Base-by-base conservation (phyloP, 2,113 vertebrate species). In the Tapirus terrestris region DNA sequence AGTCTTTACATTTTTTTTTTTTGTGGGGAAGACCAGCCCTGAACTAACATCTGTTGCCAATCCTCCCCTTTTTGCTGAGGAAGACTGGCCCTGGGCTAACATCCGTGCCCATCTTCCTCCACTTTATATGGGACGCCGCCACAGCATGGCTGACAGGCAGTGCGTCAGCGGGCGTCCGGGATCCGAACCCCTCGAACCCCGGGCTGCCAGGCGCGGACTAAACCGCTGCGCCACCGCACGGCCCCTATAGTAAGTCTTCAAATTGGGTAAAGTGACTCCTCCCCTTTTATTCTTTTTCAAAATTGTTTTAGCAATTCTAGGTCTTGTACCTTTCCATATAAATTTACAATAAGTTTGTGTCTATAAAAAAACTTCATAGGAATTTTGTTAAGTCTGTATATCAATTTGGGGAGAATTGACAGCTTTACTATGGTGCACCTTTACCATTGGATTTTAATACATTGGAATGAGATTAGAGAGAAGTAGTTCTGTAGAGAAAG, bases 381-480 rank as follows among this genome's bases (percentile, higher is more conserved):
- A 83, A 91, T 96, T 84, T 91, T 20, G 84, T 70, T 80, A 88
- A 75, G 67, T 85, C 33, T 53, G 1, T 89, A 90, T 70, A 51
- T 83, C 8, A 90, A 33, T 75, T 96, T 96, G 48, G 43, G 70
- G 36, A 87, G 31, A 92, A 61, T 76, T 86, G 31, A 79, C 3
- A 88, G 58, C 58, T 96, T 96, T 83, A 77, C 31, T 80, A 18
- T 94, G 61, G 83, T 82, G 13, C 36, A n/a, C 76, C 27, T 97
- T 84, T 95, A 84, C 21, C 10, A 61, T 65, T 92, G 21, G 23
- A 81, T 94, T 96, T 94, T 93, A 81, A 61, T 86, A 73, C 65
- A 36, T 91, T 97, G 68, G 60, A 79, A 93, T 80, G 45, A 96
- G 43, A 51, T 67, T 87, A 91, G 86, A 91, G 56, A 93, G 18